These are phyloP conservation scores for Conus betulinus DNA, from an alignment of 1,140 invertebrate genomes.

Conservation along the genomic window DNA sequence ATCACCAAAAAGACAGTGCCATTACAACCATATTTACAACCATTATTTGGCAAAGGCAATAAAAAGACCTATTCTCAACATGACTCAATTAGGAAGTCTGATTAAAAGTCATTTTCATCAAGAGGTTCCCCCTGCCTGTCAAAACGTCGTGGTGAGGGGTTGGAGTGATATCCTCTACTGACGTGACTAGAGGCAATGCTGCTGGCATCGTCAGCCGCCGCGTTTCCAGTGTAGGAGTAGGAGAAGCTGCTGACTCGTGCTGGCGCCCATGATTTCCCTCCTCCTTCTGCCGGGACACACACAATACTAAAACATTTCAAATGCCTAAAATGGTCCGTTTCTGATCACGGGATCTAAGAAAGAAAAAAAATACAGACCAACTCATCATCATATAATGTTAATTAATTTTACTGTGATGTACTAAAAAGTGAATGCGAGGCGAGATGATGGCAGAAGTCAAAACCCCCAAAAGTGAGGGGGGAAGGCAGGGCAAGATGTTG, in stretches of 20 bases:
- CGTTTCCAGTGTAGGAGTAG: neutral
- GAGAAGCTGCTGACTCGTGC: constrained; percentile 10
- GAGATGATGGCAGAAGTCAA: too few species aligned
- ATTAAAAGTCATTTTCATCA: constrained; percentile 24
- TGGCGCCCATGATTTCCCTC: neutral
- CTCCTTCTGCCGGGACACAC: neutral
- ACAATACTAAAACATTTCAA: too few species aligned
- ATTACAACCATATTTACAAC: too few species aligned
- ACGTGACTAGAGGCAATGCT: constrained; percentile 17
- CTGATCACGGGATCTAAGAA: too few species aligned
- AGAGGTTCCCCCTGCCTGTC: neutral
- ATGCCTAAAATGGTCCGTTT: too few species aligned
- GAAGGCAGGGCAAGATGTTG: too few species aligned
- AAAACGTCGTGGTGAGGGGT: constrained; percentile 9
- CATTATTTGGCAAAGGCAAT: neutral
- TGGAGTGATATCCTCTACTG: constrained; percentile 29
- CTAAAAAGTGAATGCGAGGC: too few species aligned
- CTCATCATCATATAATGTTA: too few species aligned
- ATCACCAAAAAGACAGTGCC: too few species aligned
- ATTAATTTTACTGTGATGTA: too few species aligned
- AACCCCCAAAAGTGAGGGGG: too few species aligned
- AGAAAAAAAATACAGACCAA: too few species aligned
- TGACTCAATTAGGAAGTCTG: neutral
- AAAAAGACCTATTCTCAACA: neutral
- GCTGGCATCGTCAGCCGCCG: neutral